Evolutionary conservation across 2,113 vertebrate species (phyloP).

Genomic region (Hoplias malabaricus): DNA sequence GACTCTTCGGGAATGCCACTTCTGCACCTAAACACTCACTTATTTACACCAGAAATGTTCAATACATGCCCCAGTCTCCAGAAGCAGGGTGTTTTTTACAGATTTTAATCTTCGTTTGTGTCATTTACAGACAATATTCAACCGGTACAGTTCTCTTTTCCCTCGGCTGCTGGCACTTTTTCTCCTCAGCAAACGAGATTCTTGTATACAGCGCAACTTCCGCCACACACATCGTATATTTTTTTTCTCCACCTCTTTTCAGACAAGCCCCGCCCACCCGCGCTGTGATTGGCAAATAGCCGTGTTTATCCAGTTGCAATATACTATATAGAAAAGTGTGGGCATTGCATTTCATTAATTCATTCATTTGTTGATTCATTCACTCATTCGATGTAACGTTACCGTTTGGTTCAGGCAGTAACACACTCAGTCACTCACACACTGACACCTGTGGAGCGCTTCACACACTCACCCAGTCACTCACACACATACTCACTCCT

Average conservation of each 20-base stretch:
- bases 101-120: not conserved
- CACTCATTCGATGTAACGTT: too few relatives aligned
- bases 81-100: not conserved
- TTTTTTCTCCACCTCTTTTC: not conserved
- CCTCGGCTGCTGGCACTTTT: not conserved
- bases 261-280: not conserved
- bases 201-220: constrained; percentile 9
- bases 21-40: not conserved
- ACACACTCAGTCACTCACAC: too few relatives aligned
- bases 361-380: too few relatives aligned
- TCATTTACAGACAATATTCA: not conserved
- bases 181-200: not conserved
- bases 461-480: too few relatives aligned
- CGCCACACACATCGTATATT: not conserved
- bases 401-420: too few relatives aligned
- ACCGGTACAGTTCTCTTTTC: not conserved
- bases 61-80: not conserved
- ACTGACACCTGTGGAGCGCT: too few relatives aligned
- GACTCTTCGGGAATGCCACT: not conserved
- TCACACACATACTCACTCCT: too few relatives aligned
- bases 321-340: too few relatives aligned
- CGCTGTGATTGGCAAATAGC: not conserved
- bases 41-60: not conserved
- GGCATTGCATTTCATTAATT: too few relatives aligned
- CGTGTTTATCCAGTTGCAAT: too few relatives aligned